Conservation (phyloP, 2,888 invertebrate genomes). For the Dinocampus coccinellae region DNA sequence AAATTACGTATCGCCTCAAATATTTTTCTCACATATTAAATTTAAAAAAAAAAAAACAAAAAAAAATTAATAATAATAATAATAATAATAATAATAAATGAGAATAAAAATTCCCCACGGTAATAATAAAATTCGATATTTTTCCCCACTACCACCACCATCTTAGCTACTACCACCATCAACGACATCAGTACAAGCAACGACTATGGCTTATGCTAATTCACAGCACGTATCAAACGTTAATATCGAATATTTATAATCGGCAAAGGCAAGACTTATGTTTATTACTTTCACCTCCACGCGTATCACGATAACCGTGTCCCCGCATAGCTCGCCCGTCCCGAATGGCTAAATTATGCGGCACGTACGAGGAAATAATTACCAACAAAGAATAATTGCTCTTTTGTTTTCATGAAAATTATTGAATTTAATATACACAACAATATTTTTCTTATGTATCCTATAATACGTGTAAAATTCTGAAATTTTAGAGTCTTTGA, state of each 20-base stretch:
- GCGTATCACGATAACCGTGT: slow-evolving; percentile 58
- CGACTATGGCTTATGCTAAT: slow-evolving; percentile 65
- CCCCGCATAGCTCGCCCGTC: slow-evolving; percentile 42
- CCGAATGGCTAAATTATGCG: slow-evolving; percentile 40
- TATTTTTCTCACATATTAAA: not conserved
- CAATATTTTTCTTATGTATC: not conserved
- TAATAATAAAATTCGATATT: not conserved
- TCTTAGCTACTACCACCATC: not conserved
- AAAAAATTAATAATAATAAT: too few species aligned
- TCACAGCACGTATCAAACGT: slow-evolving; percentile 61
- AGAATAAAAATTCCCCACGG: not conserved
- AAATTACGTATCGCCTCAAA: not conserved
- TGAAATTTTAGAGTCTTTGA: not conserved
- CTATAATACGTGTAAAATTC: not conserved
- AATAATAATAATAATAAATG: too few species aligned
- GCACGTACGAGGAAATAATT: slow-evolving; percentile 40
- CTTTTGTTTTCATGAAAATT: slow-evolving; percentile 32
- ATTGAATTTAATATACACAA: not conserved
- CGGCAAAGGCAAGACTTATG: slow-evolving; percentile 64
- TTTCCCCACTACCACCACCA: not conserved
- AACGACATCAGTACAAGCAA: not conserved
- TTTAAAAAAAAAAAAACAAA: too few species aligned
- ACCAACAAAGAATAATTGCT: slow-evolving; percentile 38
- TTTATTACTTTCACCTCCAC: slow-evolving; percentile 65
- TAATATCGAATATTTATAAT: slow-evolving; percentile 69